Conservation (phyloP, 2,113 vertebrate genomes). For the Sterna hirundo region DNA sequence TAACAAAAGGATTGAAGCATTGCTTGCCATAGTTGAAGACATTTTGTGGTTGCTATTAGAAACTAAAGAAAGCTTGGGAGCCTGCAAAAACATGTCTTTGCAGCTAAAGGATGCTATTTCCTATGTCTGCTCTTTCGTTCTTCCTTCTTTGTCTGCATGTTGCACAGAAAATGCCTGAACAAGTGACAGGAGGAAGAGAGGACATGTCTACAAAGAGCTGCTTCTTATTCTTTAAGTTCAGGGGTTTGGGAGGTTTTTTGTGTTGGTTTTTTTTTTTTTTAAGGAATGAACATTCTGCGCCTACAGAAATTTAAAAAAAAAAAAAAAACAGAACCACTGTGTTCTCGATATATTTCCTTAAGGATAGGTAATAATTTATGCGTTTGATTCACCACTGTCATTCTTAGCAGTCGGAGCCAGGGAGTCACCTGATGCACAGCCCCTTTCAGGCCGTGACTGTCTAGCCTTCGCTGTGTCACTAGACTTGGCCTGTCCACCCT, state of each 20-base stretch:
- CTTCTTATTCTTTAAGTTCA: neutral
- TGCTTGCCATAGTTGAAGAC: slow-evolving; percentile 15
- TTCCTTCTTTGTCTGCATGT: neutral
- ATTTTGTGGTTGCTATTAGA: slow-evolving; percentile 71
- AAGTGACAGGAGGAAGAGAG: neutral
- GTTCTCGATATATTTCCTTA: neutral
- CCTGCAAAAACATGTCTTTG: neutral
- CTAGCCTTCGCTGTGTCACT: neutral
- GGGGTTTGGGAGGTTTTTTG: neutral
- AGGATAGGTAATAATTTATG: neutral
- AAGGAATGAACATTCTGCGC: neutral
- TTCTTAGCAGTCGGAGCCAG: neutral
- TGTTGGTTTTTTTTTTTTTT: neutral
- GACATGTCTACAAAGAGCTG: neutral
- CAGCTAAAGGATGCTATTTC: slow-evolving; percentile 14
- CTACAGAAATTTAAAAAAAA: neutral
- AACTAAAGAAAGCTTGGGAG: slow-evolving; percentile 57
- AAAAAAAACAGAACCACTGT: neutral
- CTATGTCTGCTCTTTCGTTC: neutral
- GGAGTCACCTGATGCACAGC: neutral
- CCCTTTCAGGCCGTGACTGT: neutral
- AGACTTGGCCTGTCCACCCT: neutral
- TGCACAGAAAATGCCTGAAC: neutral
- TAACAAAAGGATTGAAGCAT: slow-evolving; percentile 37
- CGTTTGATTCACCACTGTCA: neutral